Evolutionary conservation across 2,113 vertebrate species (phyloP).

Genomic region (Salvelinus sp.): DNA sequence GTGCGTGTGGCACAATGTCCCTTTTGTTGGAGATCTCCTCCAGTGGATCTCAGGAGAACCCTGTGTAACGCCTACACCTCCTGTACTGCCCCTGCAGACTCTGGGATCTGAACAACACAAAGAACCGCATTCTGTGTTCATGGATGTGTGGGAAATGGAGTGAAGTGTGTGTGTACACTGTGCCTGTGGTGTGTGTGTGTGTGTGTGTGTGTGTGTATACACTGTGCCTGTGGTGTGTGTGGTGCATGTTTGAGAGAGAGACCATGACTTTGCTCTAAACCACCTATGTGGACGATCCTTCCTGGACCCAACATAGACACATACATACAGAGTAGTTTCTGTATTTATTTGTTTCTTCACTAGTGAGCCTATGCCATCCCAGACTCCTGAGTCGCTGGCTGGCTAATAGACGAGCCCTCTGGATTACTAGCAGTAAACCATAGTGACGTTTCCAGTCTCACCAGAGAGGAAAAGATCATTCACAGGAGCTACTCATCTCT

Average conservation of each 20-base stretch:
- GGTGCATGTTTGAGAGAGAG: background rate
- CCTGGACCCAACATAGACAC: background rate
- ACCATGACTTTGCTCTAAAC: background rate
- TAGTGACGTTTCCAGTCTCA: slow-evolving; percentile 49
- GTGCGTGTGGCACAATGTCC: slow-evolving; percentile 62
- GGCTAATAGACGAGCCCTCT: slow-evolving; percentile 47
- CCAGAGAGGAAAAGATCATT: slow-evolving; percentile 60
- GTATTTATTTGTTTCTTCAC: slow-evolving; percentile 52
- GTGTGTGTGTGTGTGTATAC: slow-evolving; percentile 7
- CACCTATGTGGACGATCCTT: background rate
- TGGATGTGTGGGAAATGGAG: slow-evolving; percentile 16
- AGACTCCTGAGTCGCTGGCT: slow-evolving; percentile 7
- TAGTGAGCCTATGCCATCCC: slow-evolving; percentile 24
- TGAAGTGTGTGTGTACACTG: slow-evolving; percentile 18
- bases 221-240: background rate
- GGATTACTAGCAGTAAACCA: slow-evolving; percentile 51
- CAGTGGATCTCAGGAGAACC: slow-evolving; percentile 52
- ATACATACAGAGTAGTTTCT: background rate
- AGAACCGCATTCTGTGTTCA: background rate
- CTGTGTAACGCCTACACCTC: slow-evolving; percentile 18
- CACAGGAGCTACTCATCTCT: slow-evolving; percentile 41
- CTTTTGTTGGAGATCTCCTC: slow-evolving; percentile 57
- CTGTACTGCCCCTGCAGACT: slow-evolving; percentile 16
- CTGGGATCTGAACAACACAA: slow-evolving; percentile 56
- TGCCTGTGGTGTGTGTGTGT: slow-evolving; percentile 2